Evolutionary conservation across 1,140 invertebrate species (phyloP).

Genomic region (Sminthurides bifidus): DNA sequence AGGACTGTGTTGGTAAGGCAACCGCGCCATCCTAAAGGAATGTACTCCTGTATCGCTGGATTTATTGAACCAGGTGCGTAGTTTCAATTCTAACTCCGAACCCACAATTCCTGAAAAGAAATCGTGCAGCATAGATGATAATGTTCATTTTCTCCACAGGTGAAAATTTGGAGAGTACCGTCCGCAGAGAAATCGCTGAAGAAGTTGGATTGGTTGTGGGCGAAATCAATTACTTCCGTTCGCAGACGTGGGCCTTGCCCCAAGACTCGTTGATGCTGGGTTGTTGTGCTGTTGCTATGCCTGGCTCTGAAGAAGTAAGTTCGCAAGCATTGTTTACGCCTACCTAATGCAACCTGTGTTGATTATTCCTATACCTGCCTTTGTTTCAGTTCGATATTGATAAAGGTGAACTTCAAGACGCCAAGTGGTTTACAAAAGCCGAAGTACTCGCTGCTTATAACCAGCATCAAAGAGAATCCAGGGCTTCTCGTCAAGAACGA

Average conservation of each 20-base stretch:
- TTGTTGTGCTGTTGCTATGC: constrained; percentile 37
- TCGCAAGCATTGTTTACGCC: neutral
- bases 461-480: constrained; percentile 35
- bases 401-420: constrained; percentile 44
- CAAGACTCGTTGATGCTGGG: constrained; percentile 45
- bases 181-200: constrained; percentile 46
- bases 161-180: constrained; percentile 45
- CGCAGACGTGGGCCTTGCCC: constrained; percentile 47
- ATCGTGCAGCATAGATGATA: neutral
- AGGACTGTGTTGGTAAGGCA: constrained; percentile 43
- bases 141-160: constrained; percentile 35
- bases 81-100: neutral
- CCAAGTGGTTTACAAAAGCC: constrained; percentile 43
- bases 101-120: neutral
- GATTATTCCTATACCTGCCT: neutral
- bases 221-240: constrained; percentile 42
- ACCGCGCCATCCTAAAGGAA: constrained; percentile 40
- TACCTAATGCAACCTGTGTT: neutral
- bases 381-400: constrained; percentile 39
- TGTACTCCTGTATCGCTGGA: constrained; percentile 48
- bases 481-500: constrained; percentile 21
- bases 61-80: constrained; percentile 45
- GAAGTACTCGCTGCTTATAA: constrained; percentile 38
- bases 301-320: constrained; percentile 24
- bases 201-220: constrained; percentile 46